A percentile compares a stretch with the other conserved stretches of the same genome.
phyloP scores from a whole-genome alignment of 2,797 vertebrate genomes.

The Silurus aristotelis region DNA sequence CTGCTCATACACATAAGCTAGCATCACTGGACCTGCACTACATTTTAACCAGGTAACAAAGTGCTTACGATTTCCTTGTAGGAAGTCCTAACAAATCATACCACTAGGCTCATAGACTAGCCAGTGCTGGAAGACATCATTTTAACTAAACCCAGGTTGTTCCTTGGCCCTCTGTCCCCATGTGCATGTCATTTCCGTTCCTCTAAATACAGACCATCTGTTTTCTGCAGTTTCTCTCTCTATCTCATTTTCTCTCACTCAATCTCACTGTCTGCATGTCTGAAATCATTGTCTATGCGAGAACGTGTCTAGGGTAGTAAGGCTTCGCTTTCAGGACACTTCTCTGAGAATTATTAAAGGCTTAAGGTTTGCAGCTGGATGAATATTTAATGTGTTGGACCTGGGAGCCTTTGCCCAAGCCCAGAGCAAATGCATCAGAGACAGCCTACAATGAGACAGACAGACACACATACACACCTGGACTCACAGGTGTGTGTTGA shows the following conservation, averaged over 20 bases:
- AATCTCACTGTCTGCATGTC: slow-evolving; percentile 40
- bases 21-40: too few relatives aligned
- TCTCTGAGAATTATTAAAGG: slow-evolving; percentile 86
- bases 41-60: neutral
- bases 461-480: slow-evolving; percentile 52
- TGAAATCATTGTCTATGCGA: slow-evolving; percentile 76
- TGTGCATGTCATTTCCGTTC: slow-evolving; percentile 37
- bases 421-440: slow-evolving; percentile 77
- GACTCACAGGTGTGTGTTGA: neutral
- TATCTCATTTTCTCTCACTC: slow-evolving; percentile 15
- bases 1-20: neutral
- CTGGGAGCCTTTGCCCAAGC: slow-evolving; percentile 69
- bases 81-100: neutral
- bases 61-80: neutral
- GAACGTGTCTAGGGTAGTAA: slow-evolving; percentile 76
- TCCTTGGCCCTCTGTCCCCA: slow-evolving; percentile 8
- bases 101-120: neutral
- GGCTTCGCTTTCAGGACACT: slow-evolving; percentile 67
- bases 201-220: slow-evolving; percentile 58
- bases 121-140: neutral
- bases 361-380: slow-evolving; percentile 78
- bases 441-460: slow-evolving; percentile 64
- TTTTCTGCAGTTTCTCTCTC: slow-evolving; percentile 37
- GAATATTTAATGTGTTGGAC: slow-evolving; percentile 82
- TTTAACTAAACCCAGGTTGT: slow-evolving; percentile 36